Evolutionary conservation across 2,888 invertebrate genomes (phyloP).

Genomic region (Cosmopolites sordidus): DNA sequence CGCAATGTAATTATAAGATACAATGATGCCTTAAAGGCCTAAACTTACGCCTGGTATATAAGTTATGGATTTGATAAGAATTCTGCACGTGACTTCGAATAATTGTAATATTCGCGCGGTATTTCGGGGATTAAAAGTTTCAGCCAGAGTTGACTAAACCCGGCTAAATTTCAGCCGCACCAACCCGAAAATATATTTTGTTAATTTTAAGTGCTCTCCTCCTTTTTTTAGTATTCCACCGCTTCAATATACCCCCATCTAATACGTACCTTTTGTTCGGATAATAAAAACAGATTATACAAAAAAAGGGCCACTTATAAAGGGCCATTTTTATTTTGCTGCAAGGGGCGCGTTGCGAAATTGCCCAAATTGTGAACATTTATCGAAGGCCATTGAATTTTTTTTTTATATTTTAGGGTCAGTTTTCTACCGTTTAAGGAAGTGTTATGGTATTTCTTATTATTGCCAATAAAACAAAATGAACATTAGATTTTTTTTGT

Average conservation of each 20-base stretch:
- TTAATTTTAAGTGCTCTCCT: conserved; percentile 7
- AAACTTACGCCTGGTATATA: conserved; percentile 26
- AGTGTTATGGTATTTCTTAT: too few species aligned
- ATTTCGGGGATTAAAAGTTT: conserved; percentile 30
- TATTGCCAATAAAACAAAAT: too few species aligned
- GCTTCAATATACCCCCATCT: background rate
- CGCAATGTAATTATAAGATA: conserved; percentile 29
- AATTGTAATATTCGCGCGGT: conserved; percentile 27
- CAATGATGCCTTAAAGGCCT: conserved; percentile 25
- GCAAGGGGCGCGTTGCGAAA: too few species aligned
- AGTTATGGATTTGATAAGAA: conserved; percentile 31
- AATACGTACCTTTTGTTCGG: conserved; percentile 1
- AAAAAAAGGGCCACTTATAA: background rate
- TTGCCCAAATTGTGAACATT: too few species aligned
- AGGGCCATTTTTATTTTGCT: too few species aligned
- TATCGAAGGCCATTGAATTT: too few species aligned
- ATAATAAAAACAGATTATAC: background rate
- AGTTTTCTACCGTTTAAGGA: too few species aligned
- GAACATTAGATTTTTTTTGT: too few species aligned
- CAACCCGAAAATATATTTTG: conserved; percentile 11
- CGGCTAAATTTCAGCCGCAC: conserved; percentile 19
- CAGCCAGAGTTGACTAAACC: conserved; percentile 20
- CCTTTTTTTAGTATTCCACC: background rate
- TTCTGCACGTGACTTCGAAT: conserved; percentile 29
- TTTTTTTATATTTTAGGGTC: too few species aligned